Conservation (phyloP, 2,113 vertebrate genomes). For the Scomber colias region DNA sequence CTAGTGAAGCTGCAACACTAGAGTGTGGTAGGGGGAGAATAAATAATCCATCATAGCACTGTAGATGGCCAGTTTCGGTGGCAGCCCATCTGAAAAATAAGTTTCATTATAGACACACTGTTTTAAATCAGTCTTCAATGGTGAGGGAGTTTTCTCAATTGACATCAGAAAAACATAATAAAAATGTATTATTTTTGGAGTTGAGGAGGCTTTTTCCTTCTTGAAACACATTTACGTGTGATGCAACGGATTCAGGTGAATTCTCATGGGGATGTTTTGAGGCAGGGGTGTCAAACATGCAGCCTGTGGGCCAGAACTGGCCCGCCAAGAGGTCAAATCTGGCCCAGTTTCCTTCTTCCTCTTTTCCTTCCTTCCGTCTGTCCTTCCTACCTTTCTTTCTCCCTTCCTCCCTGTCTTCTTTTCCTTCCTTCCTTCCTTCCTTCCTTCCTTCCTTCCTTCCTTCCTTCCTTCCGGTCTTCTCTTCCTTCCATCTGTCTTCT, state of each 20-base stretch:
- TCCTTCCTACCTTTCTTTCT: too few species aligned
- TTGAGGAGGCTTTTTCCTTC: background rate
- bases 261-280: background rate
- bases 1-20: background rate
- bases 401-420: too few species aligned
- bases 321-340: too few species aligned
- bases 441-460: too few species aligned
- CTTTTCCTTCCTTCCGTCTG: too few species aligned
- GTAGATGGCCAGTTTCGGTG: slow-evolving; percentile 16
- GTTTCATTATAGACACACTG: background rate
- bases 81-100: slow-evolving; percentile 14
- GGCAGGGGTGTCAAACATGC: too few species aligned
- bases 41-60: slow-evolving; percentile 24
- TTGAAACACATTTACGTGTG: slow-evolving; percentile 7
- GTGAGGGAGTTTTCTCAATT: background rate
- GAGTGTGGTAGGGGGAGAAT: slow-evolving; percentile 12
- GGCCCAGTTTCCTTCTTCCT: too few species aligned
- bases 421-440: too few species aligned
- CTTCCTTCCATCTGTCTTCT: too few species aligned
- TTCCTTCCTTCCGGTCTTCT: too few species aligned
- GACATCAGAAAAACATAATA: background rate
- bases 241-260: background rate
- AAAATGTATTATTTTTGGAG: background rate
- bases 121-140: too few species aligned
- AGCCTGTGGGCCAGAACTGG: too few species aligned